Evolutionary conservation across 2,888 invertebrate species (phyloP).

Genomic region (Pristionchus maxplancki): DNA sequence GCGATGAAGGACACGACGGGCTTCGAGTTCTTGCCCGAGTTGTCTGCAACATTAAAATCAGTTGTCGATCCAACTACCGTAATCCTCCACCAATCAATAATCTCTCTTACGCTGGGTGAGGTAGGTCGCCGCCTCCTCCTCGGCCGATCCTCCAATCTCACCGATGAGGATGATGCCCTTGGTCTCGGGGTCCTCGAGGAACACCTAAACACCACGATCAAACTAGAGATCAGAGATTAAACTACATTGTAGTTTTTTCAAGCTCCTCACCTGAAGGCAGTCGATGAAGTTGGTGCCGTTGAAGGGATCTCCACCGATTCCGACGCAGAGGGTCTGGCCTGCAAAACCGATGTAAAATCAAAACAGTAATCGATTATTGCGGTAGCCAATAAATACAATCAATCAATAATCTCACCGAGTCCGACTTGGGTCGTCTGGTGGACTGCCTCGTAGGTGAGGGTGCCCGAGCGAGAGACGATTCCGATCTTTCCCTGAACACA

Average conservation of each 20-base stretch:
- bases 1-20: constrained; percentile 99
- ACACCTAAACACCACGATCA: constrained; percentile 83
- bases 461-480: constrained; percentile 96
- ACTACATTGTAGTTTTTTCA: too few species aligned
- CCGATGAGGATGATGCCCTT: constrained; percentile 93
- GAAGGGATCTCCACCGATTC: constrained; percentile 99
- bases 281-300: constrained; percentile 99
- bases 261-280: constrained; percentile 69
- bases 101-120: constrained; percentile 77
- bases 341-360: too few species aligned
- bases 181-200: constrained; percentile 87
- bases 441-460: constrained; percentile 98
- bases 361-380: too few species aligned
- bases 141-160: constrained; percentile 98
- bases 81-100: background rate
- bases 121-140: constrained; percentile 96
- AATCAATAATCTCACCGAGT: constrained; percentile 61
- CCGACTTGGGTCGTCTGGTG: constrained; percentile 93
- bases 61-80: background rate
- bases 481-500: constrained; percentile 80
- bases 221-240: constrained; percentile 82
- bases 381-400: too few species aligned
- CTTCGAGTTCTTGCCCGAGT: constrained; percentile 84
- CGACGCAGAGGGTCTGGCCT: constrained; percentile 93
- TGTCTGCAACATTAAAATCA: constrained; percentile 36